Base-by-base conservation (phyloP, 2,888 invertebrate genomes). In the Papilio gigon region DNA sequence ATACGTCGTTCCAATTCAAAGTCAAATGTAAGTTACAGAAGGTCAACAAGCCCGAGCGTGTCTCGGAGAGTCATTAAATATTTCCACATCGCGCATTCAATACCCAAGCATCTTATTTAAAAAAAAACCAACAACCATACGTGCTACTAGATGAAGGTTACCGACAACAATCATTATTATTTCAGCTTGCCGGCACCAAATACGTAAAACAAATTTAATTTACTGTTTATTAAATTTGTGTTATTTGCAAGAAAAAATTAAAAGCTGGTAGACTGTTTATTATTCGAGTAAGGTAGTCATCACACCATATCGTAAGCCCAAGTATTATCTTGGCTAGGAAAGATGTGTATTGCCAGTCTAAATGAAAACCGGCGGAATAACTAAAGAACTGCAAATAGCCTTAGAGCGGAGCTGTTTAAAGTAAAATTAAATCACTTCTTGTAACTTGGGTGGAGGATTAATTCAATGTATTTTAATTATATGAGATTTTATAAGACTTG, bases 11-110 rank as follows among this genome's bases (percentile, higher is more conserved):
- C 44, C 33, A 47, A 58, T 63, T 17, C 56, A 58, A 68, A 68
- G 68, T 68, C 44, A 68, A 63, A 47, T 30, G 56, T 56, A 53
- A 42, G 61, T 67, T 40, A 35, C 30, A 27, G 47, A 64, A 68
- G 68, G 68, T 64, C 64, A 47, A 47, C 47, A 37, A 59, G 64
- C n/a, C 42, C 11, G 37, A 58, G 44, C 63, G 58, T 58, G 53
- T 68, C 42, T 42, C 56, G 35, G 37, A 20, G 47, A 30, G 40
- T 58, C 22, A 63, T 63, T 68, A 68, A 64, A 68, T 47, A 58
- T 64, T 59, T 47, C 64, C 68, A 44, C 58, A 44, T 63, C 20
- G 17, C 44, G 37, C 11, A 27, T 62, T 33, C 60, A 53, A 53
- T 25, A 47, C 22, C 20, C 33, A 47, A 20, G 35, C 14, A 50